Evolutionary conservation across 2,797 vertebrate species (phyloP).

Genomic region (Sciurus carolinensis): DNA sequence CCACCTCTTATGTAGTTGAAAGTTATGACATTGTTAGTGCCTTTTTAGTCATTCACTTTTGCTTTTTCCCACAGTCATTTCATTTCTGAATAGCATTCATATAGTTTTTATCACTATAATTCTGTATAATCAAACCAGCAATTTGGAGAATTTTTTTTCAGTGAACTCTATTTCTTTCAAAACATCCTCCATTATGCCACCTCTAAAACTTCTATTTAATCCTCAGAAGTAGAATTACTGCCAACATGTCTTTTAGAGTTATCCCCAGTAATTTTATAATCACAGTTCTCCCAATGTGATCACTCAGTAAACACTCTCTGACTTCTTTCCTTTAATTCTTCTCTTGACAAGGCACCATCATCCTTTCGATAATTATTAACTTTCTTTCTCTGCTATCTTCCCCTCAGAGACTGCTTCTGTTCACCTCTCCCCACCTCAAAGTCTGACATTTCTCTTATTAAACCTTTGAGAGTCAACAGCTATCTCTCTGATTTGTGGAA

Average conservation of each 20-base stretch:
- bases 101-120: constrained; percentile 73
- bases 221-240: constrained; percentile 68
- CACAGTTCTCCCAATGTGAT: constrained; percentile 65
- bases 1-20: background rate
- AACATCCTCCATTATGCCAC: constrained; percentile 57
- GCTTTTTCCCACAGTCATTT: constrained; percentile 61
- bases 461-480: background rate
- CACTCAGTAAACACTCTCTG: constrained; percentile 68
- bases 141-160: constrained; percentile 69
- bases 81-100: constrained; percentile 60
- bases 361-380: constrained; percentile 65
- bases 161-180: constrained; percentile 71
- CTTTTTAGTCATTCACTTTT: constrained; percentile 42
- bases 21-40: background rate
- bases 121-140: constrained; percentile 74
- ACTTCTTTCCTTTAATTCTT: constrained; percentile 72
- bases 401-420: background rate
- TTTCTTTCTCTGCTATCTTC: constrained; percentile 21
- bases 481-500: background rate
- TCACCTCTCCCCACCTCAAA: background rate
- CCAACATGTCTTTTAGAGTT: constrained; percentile 73
- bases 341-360: constrained; percentile 73
- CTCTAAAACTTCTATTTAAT: constrained; percentile 76
- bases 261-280: constrained; percentile 81
- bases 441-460: constrained; percentile 52